A percentile compares a stretch with the other conserved stretches of the same genome.
These are phyloP conservation scores for Zapus hudsonius DNA, from an alignment of 2,113 vertebrate species.

Conservation along the genomic window DNA sequence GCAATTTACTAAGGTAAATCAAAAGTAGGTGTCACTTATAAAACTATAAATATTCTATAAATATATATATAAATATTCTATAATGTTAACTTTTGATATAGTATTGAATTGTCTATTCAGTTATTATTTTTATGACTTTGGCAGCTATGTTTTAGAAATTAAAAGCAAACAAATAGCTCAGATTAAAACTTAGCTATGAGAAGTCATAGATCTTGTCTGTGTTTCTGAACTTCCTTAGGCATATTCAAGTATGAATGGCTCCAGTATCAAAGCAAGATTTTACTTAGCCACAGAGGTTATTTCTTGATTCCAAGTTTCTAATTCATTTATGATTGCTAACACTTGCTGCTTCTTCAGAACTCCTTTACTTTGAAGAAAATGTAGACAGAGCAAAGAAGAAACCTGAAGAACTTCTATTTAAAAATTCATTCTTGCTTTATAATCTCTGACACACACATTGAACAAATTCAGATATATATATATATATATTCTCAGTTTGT, in stretches of 20 bases:
- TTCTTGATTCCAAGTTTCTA: constrained; percentile 27
- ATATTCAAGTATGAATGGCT: neutral
- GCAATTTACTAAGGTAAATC: neutral
- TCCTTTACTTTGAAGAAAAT: constrained; percentile 43
- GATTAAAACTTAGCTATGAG: constrained; percentile 15
- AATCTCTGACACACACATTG: neutral
- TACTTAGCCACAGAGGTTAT: constrained; percentile 15
- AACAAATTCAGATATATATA: constrained; percentile 28
- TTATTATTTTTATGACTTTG: constrained; percentile 38
- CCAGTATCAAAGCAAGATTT: constrained; percentile 28
- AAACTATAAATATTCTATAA: constrained; percentile 49
- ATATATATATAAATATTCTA: too few relatives aligned
- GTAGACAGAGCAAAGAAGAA: neutral
- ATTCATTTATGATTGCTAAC: neutral
- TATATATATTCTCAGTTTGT: neutral
- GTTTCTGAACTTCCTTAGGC: constrained; percentile 30
- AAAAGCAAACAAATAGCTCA: neutral
- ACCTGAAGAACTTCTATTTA: neutral
- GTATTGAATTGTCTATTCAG: constrained; percentile 31
- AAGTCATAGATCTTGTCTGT: constrained; percentile 28
- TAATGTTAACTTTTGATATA: neutral
- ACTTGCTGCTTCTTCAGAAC: neutral
- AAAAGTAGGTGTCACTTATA: constrained; percentile 25
- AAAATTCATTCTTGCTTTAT: constrained; percentile 24
- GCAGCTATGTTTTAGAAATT: constrained; percentile 35